Base-by-base conservation (phyloP, 2,797 vertebrate species). In the Trachurus trachurus region DNA sequence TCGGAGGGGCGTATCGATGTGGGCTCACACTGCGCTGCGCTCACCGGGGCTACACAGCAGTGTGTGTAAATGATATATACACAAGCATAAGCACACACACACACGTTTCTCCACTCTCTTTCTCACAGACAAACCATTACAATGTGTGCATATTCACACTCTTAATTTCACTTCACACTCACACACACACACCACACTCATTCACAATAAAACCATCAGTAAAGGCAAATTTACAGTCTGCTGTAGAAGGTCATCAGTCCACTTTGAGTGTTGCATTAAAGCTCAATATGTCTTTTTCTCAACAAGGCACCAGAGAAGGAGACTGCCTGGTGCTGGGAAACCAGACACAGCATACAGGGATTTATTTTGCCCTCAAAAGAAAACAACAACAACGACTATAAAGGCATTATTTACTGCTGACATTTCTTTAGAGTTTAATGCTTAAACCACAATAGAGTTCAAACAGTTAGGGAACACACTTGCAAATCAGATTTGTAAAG, bases 1-100 rank as follows among this genome's bases (percentile, higher is more conserved):
- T 93, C 74, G 84, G 88, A 85, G 69, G 75, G 86, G 85, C 65
- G 78, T 90, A 93, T 92, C 74, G 88, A 92, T 76, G 69, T 84
- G 83, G 75, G 75, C 83, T 89, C 84, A 82, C 81, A 83, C 84
- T 31, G 73, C 9, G 75, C 71, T 78, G 87, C 81, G 11, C 86
- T 94, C 90, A 87, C 92, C 90, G 61, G 37, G 81, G 84, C 76
- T 90, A 88, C 90, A 69, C 69, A 29, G 40, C 6, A 3, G 9
- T 75, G 79, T 71, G 76, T 87, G 71, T 58, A 42, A 73, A 64
- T 58, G 50, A 87, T 76, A 71, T 58, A 73, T 50, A 71, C 31
- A 62, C 9, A 49, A 66, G 45, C 39, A 72, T 44, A 49, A 54
- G 10, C 54, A 19, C 45, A 49, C 47, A n/a, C 49, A 52, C 49